Evolutionary conservation across 2,888 invertebrate species (phyloP).

Genomic region (Dioctria rufipes): DNA sequence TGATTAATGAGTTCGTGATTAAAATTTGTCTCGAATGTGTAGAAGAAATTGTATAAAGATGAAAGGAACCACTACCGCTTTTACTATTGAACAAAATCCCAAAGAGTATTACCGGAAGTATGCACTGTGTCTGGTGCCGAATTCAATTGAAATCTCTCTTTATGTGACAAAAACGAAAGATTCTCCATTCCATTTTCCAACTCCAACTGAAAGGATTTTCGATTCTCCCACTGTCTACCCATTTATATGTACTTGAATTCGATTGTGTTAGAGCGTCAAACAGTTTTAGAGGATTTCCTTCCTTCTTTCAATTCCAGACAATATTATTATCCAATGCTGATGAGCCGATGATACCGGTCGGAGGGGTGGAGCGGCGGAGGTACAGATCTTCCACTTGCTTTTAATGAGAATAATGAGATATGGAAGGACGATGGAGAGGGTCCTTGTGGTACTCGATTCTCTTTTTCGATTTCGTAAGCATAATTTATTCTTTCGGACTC

Average conservation of each 20-base stretch:
- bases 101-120: not conserved
- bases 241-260: not conserved
- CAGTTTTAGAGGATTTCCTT: slow-evolving; percentile 34
- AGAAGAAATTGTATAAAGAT: too few species aligned
- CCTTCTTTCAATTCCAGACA: slow-evolving; percentile 37
- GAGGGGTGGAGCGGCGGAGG: not conserved
- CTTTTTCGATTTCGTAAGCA: slow-evolving; percentile 28
- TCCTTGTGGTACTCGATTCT: slow-evolving; percentile 31
- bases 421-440: not conserved
- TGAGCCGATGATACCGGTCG: not conserved
- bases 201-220: slow-evolving; percentile 31
- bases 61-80: too few species aligned
- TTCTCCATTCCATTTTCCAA: not conserved
- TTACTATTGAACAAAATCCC: not conserved
- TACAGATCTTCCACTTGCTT: not conserved
- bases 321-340: not conserved
- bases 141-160: slow-evolving; percentile 32
- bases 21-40: too few species aligned
- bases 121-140: slow-evolving; percentile 16
- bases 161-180: slow-evolving; percentile 30
- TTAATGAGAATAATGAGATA: slow-evolving; percentile 12
- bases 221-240: not conserved
- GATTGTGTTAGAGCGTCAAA: slow-evolving; percentile 42
- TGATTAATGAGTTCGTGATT: too few species aligned
- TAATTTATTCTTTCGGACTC: slow-evolving; percentile 22